Evolutionary conservation across 2,113 vertebrate genomes (phyloP), one percentile per base, ranked within the genome.

Genomic region (Cranoglanis bouderius): DNA sequence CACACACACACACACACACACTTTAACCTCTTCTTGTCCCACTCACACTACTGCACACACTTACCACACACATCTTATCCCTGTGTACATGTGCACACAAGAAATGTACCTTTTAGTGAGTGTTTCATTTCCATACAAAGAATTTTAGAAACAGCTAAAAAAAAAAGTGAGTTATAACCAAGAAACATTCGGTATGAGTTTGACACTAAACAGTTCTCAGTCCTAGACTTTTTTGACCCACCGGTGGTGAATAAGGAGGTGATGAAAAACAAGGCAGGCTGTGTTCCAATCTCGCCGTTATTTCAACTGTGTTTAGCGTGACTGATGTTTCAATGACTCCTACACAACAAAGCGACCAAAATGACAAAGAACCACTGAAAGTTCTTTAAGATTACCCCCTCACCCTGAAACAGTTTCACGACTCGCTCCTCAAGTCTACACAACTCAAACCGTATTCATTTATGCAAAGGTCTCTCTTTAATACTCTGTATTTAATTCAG

Each of bases 241-340:
- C 46, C 12, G 43, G 24, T 77, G 77, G 13, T 53, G 77, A 53
- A 80, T 80, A n/a, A 80, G 46, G 77, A 9, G 43, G 13, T 82
- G 26, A 85, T 85, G 65, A 85, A 74, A 74, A 85, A 40, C 65
- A 55, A 85, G 84, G 65, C 63, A 24, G 84, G 63, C 84, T 85
- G 63, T 85, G 63, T 35, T 85, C 84, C 65, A 55, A 13, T 51
- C 65, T 72, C 65, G 21, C 40, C 49, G 21, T 51, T 53, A 49
- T 40, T 74, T n/a, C 18, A 21, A 55, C 9, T 16, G 65, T 53
- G n/a, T 21, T 82, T 67, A 72, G 84, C 67, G n/a, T 85, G 65
- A 72, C 65, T 38, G 84, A 85, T 72, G 49, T 85, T 85, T 74
- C 65, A 55, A 55, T 74, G 84, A 55, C 49, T 72, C 65, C 49